phyloP scores from a whole-genome alignment of 2,113 vertebrate species.

The Phocoena phocoena region DNA sequence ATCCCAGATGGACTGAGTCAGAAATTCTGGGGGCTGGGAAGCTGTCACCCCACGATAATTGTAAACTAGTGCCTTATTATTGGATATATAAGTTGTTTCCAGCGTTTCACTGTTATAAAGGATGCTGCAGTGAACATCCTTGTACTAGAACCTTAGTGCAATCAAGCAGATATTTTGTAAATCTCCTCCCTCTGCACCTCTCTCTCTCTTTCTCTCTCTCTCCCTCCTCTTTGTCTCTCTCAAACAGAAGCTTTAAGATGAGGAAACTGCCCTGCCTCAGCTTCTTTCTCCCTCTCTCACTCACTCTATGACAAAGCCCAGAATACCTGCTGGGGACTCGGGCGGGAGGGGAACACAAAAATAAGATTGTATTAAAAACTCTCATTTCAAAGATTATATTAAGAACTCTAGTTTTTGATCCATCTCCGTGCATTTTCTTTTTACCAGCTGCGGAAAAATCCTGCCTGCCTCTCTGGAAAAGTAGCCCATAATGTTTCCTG shows the following conservation, averaged over 20 bases:
- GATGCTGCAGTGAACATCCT: accelerated
- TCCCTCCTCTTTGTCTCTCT: too few relatives aligned
- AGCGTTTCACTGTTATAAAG: background rate
- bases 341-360: background rate
- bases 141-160: accelerated
- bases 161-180: accelerated
- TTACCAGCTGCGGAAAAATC: background rate
- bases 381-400: background rate
- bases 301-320: background rate
- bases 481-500: background rate
- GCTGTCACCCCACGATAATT: background rate
- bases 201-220: too few relatives aligned
- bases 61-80: background rate
- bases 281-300: background rate
- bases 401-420: background rate
- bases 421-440: background rate
- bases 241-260: background rate
- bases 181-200: too few relatives aligned
- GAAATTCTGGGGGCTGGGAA: background rate
- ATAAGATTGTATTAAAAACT: background rate
- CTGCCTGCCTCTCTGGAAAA: background rate
- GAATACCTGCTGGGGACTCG: accelerated
- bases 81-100: too few relatives aligned
- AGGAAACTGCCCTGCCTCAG: background rate
- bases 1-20: background rate